These are phyloP conservation scores for Pachypeltis micranthus DNA, from an alignment of 1,140 invertebrate species.

Conservation along the genomic window DNA sequence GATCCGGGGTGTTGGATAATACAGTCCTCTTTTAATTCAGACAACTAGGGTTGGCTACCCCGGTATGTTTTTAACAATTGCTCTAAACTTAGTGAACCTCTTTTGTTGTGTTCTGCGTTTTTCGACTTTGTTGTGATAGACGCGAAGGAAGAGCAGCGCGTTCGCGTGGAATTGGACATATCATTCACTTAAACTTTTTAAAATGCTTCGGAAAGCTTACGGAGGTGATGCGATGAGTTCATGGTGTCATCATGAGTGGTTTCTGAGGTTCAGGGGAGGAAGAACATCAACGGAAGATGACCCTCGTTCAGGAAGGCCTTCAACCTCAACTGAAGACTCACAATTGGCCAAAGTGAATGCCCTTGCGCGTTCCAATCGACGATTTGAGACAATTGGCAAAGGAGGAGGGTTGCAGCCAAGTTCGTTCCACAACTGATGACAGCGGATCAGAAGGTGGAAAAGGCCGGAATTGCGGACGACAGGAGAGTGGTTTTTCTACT, in stretches of 20 bases:
- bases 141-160: too few relatives aligned
- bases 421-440: background rate
- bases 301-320: background rate
- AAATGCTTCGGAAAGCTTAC: too few relatives aligned
- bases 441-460: background rate
- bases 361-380: background rate
- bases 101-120: too few relatives aligned
- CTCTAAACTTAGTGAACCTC: too few relatives aligned
- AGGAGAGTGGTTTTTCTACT: background rate
- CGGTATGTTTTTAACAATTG: too few relatives aligned
- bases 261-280: background rate
- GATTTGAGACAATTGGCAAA: background rate
- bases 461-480: background rate
- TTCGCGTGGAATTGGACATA: too few relatives aligned
- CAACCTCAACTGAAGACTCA: background rate
- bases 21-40: too few relatives aligned
- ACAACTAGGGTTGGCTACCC: too few relatives aligned
- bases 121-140: too few relatives aligned
- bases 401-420: background rate
- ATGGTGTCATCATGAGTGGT: background rate
- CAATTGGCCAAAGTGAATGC: background rate
- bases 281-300: too few relatives aligned
- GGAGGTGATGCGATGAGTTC: background rate
- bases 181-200: too few relatives aligned
- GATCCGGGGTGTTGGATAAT: too few relatives aligned